phyloP scores from a whole-genome alignment of 2,888 invertebrate genomes.

The Gibbula magus region DNA sequence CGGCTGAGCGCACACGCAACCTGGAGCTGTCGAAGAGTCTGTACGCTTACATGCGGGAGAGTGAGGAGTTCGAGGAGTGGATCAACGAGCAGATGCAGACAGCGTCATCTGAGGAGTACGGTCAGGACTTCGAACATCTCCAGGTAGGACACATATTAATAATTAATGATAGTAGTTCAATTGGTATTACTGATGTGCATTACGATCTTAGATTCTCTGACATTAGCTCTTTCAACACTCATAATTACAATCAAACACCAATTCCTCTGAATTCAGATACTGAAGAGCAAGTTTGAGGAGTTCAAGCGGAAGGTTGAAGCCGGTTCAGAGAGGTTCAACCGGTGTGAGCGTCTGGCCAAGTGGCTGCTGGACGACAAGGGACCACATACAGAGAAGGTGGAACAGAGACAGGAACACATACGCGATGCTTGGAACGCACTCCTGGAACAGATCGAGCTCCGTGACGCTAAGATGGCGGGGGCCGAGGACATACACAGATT shows the following conservation, averaged over 20 bases:
- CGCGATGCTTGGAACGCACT: conserved; percentile 87
- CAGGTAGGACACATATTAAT: conserved; percentile 43
- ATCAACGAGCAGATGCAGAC: conserved; percentile 92
- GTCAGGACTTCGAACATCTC: conserved; percentile 96
- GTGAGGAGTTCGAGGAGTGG: conserved; percentile 95
- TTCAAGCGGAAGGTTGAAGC: conserved; percentile 88
- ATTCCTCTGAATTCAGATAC: conserved; percentile 76
- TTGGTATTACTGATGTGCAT: not conserved
- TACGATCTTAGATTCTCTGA: not conserved
- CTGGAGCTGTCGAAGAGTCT: conserved; percentile 95
- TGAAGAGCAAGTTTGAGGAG: conserved; percentile 91
- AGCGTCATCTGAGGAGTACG: conserved; percentile 97
- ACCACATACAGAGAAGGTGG: conserved; percentile 88
- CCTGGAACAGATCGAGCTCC: conserved; percentile 88
- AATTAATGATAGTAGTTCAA: not conserved
- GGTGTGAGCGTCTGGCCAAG: conserved; percentile 78
- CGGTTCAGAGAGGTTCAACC: conserved; percentile 89
- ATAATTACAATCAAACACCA: not conserved
- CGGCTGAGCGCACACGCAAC: conserved; percentile 86
- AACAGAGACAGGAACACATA: conserved; percentile 89
- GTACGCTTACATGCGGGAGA: conserved; percentile 71
- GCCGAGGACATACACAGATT: conserved; percentile 98
- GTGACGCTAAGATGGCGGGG: conserved; percentile 90
- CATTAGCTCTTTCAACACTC: not conserved
- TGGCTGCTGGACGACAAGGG: conserved; percentile 82